Base-by-base conservation (phyloP, 2,888 invertebrate genomes). In the Ormia ochracea region DNA sequence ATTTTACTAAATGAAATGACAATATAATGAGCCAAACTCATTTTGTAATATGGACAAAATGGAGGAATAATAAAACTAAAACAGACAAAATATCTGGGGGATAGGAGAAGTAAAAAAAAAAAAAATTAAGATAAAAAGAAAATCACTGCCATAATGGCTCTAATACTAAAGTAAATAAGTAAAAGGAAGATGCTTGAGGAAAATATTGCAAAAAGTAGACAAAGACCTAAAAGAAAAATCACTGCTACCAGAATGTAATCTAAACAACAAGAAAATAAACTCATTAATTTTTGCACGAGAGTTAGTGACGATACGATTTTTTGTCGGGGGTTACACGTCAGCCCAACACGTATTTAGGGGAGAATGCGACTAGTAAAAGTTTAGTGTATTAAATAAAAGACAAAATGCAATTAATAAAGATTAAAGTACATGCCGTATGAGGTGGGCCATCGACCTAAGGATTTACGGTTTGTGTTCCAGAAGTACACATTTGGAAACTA, bases 1-100 rank as follows among this genome's bases (percentile, higher is more conserved):
- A 80, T 76, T 73, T 76, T 73, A 78, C 76, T 79, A 63, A 72
- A 83, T 83, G 85, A 86, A 87, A 87, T 88, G 85, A 86, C 87
- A 83, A 87, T 85, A 86, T 88, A 88, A 87, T 87, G 87, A 87
- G 87, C 84, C 79, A 75, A 61, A 75, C 73, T 63, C 63, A 33
- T 63, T 66, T 66, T 68, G 50, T 69, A 56, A 65, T 50, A 54
- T 54, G 50, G 52, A 69, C 59, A 70, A 65, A 78, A 75, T 63
- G 68, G 69, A 59, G 6, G 69, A 61, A 70, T n/a, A 59, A 69
- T 6, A 19, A 38, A 50, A 70, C 23, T 10, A 19, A 69, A 54
- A 36, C 41, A 74, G 61, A 33, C 48, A 28, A 28, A 19, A 7
- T 28, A 10, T 14, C 41, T 36, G 17, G 41, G 41, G 50, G 63